Base-by-base conservation (phyloP, 2,888 invertebrate species). In the Scaptomyza caliginosa region DNA sequence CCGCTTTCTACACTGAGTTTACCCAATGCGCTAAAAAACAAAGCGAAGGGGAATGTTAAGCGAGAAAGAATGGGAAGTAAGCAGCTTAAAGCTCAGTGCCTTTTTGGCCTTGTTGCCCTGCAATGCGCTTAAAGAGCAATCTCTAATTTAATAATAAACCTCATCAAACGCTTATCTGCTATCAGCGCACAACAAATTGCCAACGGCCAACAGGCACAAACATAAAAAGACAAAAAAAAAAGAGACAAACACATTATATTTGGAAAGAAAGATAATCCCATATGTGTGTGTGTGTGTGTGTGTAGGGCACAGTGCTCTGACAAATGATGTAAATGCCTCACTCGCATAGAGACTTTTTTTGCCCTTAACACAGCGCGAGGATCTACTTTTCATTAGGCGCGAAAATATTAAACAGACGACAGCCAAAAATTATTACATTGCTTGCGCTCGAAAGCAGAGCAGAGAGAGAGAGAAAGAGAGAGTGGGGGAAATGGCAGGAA, bases 111-210 rank as follows among this genome's bases (percentile, higher is more conserved):
- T 38, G 70, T 58, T 69, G 57, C 63, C 38, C 38, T 36, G 60
- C 23, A 40, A 38, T 38, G 55, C 26, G 24, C 38, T 52, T 39
- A 36, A 69, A 45, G 64, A 52, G 58, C 49, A 65, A 55, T 51
- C 77, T 65, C 69, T 54, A 70, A 86, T 86, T 81, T 74, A 70
- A 76, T 70, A 81, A 77, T 74, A 86, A 86, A 74, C 76, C 86
- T 86, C 81, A 83, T 84, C 86, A 84, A 86, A 84, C 77, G 83
- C 83, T 84, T 84, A 84, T 83, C 86, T 78, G 78, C 73, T 77
- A 86, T 84, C 81, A 86, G 74, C 80, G 68, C 73, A 57, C 77
- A 76, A 76, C 80, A 79, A 80, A 86, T 86, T 86, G 78, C 81
- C 74, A 23, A 66, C 66, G 78, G 77, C 77, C 65, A 48, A 56